Base-by-base conservation (phyloP, 1,140 invertebrate genomes). In the Chrysomallon squamiferum region DNA sequence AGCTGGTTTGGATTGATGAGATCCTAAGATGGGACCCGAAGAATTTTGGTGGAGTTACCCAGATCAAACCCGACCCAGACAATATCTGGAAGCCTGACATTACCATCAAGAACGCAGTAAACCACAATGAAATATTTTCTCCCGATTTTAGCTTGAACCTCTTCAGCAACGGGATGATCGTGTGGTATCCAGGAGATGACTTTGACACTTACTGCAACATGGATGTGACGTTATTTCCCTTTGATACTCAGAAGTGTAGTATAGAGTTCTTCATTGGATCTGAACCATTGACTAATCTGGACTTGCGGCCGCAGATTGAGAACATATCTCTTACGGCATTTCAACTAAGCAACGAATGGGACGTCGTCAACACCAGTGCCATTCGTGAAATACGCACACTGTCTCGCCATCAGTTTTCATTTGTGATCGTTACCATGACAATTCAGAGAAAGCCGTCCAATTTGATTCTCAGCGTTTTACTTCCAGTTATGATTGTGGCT, bases 241-340 rank as follows among this genome's bases (percentile, higher is more conserved):
- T 96, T 80, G 95, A 97, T 87, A 18, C 95, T 85, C 62, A 97
- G 84, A 94, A 93, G 33, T 97, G 95, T 86, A 93, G 93, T 84
- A 95, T 97, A 93, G 95, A 95, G 86, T 96, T 97, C 75, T 95
- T 95, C 4, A 95, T 93, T 0, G 98, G 96, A 96, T 96, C 94
- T 0, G 97, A 97, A 81, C 43, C 52, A n/a, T 1, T 59, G 5
- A 38, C 13, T 3, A 15, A 33, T 22, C 32, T 59, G 3, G 43
- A 63, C 35, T 5, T 68, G n/a, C 4, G 35, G 7, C 59, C 60
- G 27, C 3, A 15, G 0, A 38, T n/a, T 13, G 25, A 35, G 18
- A n/a, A 11, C 27, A 61, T 68, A 3, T 54, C 49, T 13, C 33
- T 68, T 15, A 54, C 20, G 20, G 30, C 22, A 4, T 68, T 35